Evolutionary conservation across 2,797 vertebrate species (phyloP).

Genomic region (Enteromius treurensis): DNA sequence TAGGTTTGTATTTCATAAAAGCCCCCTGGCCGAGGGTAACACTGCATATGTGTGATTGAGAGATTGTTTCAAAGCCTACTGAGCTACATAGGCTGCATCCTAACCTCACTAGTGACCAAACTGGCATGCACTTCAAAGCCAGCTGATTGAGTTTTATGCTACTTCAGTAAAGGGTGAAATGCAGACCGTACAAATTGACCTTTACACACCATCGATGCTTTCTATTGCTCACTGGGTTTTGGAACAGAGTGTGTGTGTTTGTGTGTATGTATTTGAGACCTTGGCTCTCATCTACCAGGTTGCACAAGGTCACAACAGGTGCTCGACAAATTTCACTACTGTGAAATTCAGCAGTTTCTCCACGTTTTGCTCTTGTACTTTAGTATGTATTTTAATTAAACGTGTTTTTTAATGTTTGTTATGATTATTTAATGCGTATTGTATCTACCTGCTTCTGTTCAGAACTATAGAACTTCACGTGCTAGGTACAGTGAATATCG

Average conservation of each 20-base stretch:
- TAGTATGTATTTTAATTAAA: conserved; percentile 58
- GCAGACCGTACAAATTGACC: not conserved
- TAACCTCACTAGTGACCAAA: not conserved
- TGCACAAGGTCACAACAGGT: conserved; percentile 65
- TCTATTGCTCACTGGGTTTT: conserved; percentile 12
- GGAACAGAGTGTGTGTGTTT: conserved; percentile 29
- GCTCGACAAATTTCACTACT: conserved; percentile 74
- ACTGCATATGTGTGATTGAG: conserved; percentile 18
- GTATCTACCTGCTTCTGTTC: conserved; percentile 63
- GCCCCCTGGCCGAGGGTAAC: not conserved
- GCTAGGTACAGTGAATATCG: conserved; percentile 68
- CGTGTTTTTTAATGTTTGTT: conserved; percentile 55
- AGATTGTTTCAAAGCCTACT: not conserved
- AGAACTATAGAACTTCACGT: conserved; percentile 51
- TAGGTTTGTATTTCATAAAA: conserved; percentile 40
- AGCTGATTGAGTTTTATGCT: not conserved
- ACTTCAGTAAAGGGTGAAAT: not conserved
- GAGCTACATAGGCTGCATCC: not conserved
- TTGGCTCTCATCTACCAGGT: conserved; percentile 51
- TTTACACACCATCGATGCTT: not conserved
- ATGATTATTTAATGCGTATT: conserved; percentile 72
- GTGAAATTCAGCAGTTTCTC: conserved; percentile 69
- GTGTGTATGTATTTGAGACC: conserved; percentile 50
- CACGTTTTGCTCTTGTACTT: conserved; percentile 51
- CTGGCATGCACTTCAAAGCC: not conserved